Evolutionary conservation across 2,888 invertebrate species (phyloP).

Genomic region (Pristionchus fissidentatus): DNA sequence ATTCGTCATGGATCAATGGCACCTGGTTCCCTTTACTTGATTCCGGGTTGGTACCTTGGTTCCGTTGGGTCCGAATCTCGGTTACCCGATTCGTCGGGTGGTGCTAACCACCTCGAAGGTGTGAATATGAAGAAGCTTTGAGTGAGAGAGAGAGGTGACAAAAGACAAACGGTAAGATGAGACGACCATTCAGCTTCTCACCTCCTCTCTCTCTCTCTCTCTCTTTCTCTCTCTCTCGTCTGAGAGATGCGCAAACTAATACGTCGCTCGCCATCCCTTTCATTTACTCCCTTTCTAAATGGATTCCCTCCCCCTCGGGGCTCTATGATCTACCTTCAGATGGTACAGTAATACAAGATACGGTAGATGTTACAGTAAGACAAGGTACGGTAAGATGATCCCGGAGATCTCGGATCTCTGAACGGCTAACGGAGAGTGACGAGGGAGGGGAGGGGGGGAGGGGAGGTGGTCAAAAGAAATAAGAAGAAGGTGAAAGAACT

Average conservation of each 20-base stretch:
- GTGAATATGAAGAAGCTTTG: constrained; percentile 38
- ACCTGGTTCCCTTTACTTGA: too few relatives aligned
- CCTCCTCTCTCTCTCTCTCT: constrained; percentile 42
- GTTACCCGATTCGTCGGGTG: too few relatives aligned
- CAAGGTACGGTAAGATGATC: not conserved
- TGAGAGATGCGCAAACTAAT: constrained; percentile 42
- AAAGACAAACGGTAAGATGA: constrained; percentile 47
- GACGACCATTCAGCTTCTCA: constrained; percentile 47
- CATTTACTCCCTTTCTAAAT: constrained; percentile 14
- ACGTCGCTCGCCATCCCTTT: not conserved
- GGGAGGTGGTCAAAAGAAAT: not conserved
- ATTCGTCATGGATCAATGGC: too few relatives aligned
- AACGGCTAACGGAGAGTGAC: not conserved
- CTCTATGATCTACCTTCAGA: too few relatives aligned
- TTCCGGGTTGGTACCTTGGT: too few relatives aligned
- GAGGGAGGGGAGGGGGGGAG: not conserved
- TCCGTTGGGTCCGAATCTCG: too few relatives aligned
- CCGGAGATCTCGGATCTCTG: too few relatives aligned
- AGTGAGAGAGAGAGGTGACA: constrained; percentile 16
- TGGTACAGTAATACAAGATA: too few relatives aligned
- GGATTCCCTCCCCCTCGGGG: too few relatives aligned
- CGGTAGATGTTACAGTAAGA: not conserved
- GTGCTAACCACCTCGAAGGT: not conserved
- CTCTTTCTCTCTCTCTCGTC: not conserved
- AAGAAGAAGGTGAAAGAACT: not conserved